Base-by-base conservation (phyloP, 1,140 invertebrate genomes). In the Drosophila willistoni region DNA sequence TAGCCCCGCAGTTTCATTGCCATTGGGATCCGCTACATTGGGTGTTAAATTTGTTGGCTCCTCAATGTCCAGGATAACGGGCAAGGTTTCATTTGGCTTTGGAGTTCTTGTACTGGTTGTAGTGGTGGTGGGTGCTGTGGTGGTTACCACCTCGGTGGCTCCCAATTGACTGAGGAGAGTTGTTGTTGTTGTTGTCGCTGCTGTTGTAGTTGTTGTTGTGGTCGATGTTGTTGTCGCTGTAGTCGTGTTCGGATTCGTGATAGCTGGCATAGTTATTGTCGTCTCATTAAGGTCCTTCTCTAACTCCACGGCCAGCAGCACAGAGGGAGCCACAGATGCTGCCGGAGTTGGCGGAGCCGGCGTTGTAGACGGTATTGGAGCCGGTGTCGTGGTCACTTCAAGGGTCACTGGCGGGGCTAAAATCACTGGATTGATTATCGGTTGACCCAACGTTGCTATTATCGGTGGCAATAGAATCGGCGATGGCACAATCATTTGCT, bases 401-500 rank as follows among this genome's bases (percentile, higher is more conserved):
- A 78, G 9, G 36, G 36, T 39, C 36, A 39, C 2, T 6, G 63
- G 22, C 4, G 56, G 42, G 9, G 81, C 84, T 71, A 80, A 92
- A 89, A 59, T 93, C 81, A 64, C 92, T 77, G 61, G 93, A 92
- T 76, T 94, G 77, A 94, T 92, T 1, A 93, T 86, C 42, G 93
- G 77, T 3, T 93, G 93, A 3, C 92, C 92, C 39, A 93, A 91
- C 13, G 92, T 92, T 5, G 92, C 92, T 2, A 93, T 92, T 7
- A 94, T 64, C 13, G 93, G 83, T 22, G 93, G 93, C 12, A 93
- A 79, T 14, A 93, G 83, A 14, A 89, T 41, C 68, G 90, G 86
- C 4, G 74, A 41, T 1, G 82, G 80, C 9, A 91, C 76, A 14
- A 92, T 64, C 55, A 91, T 71, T 54, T 81, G 76, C 39, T 89